Conservation (phyloP, 2,113 vertebrate genomes). For the Falco punctatus region DNA sequence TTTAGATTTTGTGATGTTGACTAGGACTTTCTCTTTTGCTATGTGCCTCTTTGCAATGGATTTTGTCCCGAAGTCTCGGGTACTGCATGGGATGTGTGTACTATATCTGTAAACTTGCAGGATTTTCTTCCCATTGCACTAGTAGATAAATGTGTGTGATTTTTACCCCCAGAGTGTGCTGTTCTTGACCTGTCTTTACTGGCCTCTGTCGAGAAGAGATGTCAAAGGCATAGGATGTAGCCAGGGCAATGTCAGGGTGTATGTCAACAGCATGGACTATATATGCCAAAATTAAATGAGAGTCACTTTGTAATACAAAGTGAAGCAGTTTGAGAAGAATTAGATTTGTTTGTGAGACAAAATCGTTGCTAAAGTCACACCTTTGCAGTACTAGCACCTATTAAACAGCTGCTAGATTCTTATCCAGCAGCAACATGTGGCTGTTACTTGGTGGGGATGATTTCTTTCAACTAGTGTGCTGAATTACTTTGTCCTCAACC, state of each 20-base stretch:
- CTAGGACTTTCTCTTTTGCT: background rate
- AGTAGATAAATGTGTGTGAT: background rate
- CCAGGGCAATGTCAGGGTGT: background rate
- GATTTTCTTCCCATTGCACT: background rate
- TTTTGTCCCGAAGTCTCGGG: background rate
- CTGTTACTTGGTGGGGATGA: background rate
- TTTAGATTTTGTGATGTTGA: background rate
- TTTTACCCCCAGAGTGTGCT: background rate
- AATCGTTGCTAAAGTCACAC: background rate
- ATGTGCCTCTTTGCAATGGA: fast-evolving
- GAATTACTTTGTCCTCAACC: background rate
- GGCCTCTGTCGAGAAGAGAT: background rate
- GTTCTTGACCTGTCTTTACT: background rate
- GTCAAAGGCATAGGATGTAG: background rate
- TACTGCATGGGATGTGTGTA: background rate
- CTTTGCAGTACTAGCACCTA: background rate
- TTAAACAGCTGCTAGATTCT: background rate
- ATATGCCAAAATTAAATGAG: background rate
- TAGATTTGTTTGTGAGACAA: background rate
- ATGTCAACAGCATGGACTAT: background rate
- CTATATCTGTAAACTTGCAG: background rate
- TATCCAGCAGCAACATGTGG: background rate
- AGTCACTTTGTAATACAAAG: background rate
- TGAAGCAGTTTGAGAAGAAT: background rate
- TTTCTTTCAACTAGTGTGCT: background rate